A percentile compares a stretch with the other conserved stretches of the same genome.
phyloP scores from a whole-genome alignment of 1,140 invertebrate genomes.

The Diabrotica undecimpunctata region DNA sequence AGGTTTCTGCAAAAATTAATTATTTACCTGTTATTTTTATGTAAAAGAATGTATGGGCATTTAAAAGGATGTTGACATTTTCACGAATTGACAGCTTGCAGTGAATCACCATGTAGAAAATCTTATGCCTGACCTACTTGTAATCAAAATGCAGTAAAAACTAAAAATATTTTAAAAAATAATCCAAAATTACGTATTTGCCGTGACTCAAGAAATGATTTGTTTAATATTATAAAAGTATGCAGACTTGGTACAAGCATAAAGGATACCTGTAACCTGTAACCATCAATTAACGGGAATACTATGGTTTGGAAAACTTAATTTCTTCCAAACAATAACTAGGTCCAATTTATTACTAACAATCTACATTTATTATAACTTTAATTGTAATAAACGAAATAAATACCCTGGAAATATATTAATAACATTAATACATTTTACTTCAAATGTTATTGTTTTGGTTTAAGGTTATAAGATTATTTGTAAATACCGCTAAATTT shows the following conservation, averaged over 20 bases:
- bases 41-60: not conserved
- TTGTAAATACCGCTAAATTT: not conserved
- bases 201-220: too few species aligned
- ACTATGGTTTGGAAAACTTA: too few species aligned
- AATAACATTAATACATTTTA: not conserved
- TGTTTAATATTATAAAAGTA: too few species aligned
- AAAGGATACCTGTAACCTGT: not conserved
- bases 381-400: too few species aligned
- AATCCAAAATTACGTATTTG: too few species aligned
- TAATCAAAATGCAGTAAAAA: not conserved
- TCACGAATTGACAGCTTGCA: not conserved
- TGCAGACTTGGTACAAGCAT: not conserved
- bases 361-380: too few species aligned
- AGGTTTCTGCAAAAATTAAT: too few species aligned
- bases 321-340: too few species aligned
- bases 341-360: too few species aligned
- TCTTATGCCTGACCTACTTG: not conserved
- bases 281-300: not conserved
- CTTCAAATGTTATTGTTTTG: constrained; percentile 11
- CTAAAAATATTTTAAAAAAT: too few species aligned
- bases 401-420: too few species aligned
- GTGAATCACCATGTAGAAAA: not conserved
- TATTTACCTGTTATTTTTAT: not conserved
- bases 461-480: constrained; percentile 7
- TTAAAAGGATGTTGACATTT: not conserved